Base-by-base conservation (phyloP, 2,888 invertebrate species). In the Calameuta filiformis region DNA sequence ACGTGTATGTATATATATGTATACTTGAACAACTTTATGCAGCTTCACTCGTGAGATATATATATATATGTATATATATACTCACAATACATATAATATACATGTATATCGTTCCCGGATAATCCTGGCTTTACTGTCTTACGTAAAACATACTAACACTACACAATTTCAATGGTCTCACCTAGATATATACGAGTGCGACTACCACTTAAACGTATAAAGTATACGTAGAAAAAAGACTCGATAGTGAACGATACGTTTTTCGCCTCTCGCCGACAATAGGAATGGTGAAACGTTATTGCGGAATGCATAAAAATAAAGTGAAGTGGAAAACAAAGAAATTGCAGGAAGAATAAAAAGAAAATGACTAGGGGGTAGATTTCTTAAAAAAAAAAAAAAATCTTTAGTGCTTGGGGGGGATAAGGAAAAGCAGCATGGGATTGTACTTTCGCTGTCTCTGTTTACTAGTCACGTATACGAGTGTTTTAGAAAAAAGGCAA, bases 41-140 rank as follows among this genome's bases (percentile, higher is more conserved):
- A 40, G 15, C 15, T 40, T 40, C 40, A 15, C 6, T 37, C 73
- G 34, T 34, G 75, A 68, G 37, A n/a, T 82, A 69, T 15, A n/a
- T 82, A 69, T 15, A 75, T 33, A 9, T 56, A 69, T n/a, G n/a
- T 31, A 68, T 35, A 69, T 35, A 35, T 12, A 35, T 35, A 35
- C 35, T 35, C 40, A 6, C 15, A 35, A 12, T 56, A 71, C n/a
- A 68, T 33, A 69, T 30, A 40, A 40, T 35, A 15, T 73, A 12
- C 35, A 77, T 69, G n/a, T 75, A 56, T 56, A 23, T 80, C 76
- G 15, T 74, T 73, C 68, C 73, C 68, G 76, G 76, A 81, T 80
- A 87, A 85, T 85, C 81, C 79, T 81, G 69, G 75, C 81, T 86
- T 88, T 87, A 88, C 73, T 83, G 83, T 85, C 81, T 83, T 79